Evolutionary conservation across 2,113 vertebrate species (phyloP).

Genomic region (Ornithorhynchus anatinus): DNA sequence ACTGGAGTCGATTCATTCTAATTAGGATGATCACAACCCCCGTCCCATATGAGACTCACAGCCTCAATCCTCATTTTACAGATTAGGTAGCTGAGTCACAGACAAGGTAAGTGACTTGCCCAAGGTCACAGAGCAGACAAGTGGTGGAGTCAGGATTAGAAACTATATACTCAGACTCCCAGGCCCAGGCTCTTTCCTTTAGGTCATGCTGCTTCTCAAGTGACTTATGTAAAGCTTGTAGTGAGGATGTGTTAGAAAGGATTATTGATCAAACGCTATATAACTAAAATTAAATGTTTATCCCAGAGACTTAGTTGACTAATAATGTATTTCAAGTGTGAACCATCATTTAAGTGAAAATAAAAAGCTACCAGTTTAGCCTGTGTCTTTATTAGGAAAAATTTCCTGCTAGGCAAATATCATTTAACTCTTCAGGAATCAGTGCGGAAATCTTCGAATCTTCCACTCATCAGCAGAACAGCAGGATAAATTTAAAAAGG

Average conservation of each 20-base stretch:
- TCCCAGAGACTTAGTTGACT: constrained; percentile 8
- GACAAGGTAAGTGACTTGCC: too few species aligned
- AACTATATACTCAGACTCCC: too few species aligned
- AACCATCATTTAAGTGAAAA: constrained; percentile 43
- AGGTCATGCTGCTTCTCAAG: too few species aligned
- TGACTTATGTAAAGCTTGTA: too few species aligned
- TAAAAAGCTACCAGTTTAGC: constrained; percentile 34
- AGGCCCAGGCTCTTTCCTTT: too few species aligned
- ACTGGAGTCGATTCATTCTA: too few species aligned
- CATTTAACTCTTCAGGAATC: constrained; percentile 38
- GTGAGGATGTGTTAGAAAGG: constrained; percentile 7
- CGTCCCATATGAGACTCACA: too few species aligned
- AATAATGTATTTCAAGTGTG: constrained; percentile 28
- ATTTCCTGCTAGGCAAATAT: constrained; percentile 50
- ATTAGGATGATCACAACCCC: too few species aligned
- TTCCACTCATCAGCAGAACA: not conserved
- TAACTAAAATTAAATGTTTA: constrained; percentile 23
- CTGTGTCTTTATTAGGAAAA: constrained; percentile 58
- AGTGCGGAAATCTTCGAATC: constrained; percentile 18
- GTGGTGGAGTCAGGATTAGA: too few species aligned
- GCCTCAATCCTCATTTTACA: too few species aligned
- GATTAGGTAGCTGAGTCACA: too few species aligned
- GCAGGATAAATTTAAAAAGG: constrained; percentile 26
- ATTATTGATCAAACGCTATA: constrained; percentile 20
- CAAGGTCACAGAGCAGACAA: too few species aligned